Conservation (phyloP, 2,113 vertebrate genomes). For the Numida meleagris region DNA sequence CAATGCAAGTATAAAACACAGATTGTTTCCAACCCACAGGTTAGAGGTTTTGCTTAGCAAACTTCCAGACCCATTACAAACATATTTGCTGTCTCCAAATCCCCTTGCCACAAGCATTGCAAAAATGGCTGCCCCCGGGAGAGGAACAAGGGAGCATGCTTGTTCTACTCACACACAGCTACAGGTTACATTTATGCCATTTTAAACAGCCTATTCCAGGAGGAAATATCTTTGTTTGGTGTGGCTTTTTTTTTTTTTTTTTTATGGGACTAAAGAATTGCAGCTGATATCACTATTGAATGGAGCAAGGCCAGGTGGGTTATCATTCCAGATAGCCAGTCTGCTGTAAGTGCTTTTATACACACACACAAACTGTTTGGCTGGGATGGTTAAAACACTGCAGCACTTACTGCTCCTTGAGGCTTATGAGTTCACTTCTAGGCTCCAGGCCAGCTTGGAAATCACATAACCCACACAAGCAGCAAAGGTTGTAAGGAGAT, state of each 20-base stretch:
- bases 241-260: not conserved
- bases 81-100: not conserved
- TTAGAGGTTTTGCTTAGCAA: not conserved
- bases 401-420: slow-evolving; percentile 57
- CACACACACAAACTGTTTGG: not conserved
- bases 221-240: not conserved
- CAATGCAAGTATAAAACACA: not conserved
- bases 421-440: slow-evolving; percentile 63
- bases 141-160: not conserved
- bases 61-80: not conserved
- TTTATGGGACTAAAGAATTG: not conserved
- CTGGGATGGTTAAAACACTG: slow-evolving; percentile 14
- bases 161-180: not conserved
- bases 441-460: slow-evolving; percentile 58
- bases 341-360: slow-evolving; percentile 31
- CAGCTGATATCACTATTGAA: not conserved
- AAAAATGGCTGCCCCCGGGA: not conserved
- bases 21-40: not conserved
- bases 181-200: not conserved
- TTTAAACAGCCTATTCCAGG: not conserved
- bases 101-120: not conserved
- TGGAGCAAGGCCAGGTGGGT: slow-evolving; percentile 7
- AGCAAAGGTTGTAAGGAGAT: slow-evolving; percentile 35
- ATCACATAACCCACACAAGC: slow-evolving; percentile 35
- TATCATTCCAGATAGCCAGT: not conserved